These are phyloP conservation scores for Centrocercus urophasianus DNA, from an alignment of 2,113 vertebrate genomes.

Conservation along the genomic window DNA sequence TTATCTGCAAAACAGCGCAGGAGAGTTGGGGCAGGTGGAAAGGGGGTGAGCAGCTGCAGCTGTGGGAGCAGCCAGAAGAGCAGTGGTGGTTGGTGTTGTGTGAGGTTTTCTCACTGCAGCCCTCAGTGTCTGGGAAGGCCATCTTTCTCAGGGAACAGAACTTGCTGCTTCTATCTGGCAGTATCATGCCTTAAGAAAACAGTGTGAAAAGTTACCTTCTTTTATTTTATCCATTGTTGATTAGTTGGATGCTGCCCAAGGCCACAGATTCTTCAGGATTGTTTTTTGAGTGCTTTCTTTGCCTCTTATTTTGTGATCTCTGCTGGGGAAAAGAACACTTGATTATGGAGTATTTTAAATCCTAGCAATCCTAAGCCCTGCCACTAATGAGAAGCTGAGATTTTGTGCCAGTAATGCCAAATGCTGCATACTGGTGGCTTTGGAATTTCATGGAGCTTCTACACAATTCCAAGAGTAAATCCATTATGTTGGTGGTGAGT, in stretches of 20 bases:
- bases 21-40: background rate
- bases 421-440: background rate
- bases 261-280: background rate
- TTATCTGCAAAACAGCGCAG: background rate
- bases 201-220: background rate
- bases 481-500: conserved; percentile 57
- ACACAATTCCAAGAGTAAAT: conserved; percentile 52
- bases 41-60: background rate
- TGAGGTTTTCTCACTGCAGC: accelerated
- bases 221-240: background rate
- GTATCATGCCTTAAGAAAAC: background rate
- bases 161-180: background rate
- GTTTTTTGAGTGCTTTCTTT: background rate
- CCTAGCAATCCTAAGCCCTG: background rate
- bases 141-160: background rate
- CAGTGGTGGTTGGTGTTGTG: background rate
- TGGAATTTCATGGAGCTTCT: conserved; percentile 49
- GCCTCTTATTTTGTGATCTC: background rate
- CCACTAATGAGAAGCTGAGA: background rate
- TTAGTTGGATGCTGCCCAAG: background rate
- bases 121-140: background rate
- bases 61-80: background rate
- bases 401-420: background rate
- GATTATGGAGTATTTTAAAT: background rate
- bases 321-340: background rate